Conservation (phyloP, 2,888 invertebrate species). For the Oxycera nigricornis region DNA sequence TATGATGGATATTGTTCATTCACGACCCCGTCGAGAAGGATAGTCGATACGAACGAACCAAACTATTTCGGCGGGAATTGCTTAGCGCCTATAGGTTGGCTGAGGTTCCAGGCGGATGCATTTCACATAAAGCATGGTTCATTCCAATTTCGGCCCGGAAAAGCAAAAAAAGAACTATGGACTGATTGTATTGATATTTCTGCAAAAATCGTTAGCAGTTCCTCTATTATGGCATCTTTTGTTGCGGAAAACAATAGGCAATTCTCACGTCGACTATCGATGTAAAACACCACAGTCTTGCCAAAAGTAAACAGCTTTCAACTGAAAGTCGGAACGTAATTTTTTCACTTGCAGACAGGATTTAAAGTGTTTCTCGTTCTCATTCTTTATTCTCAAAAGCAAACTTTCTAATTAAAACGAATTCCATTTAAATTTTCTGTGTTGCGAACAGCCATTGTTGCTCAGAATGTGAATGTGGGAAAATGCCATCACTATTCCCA, state of each 20-base stretch:
- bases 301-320: too few species aligned
- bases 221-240: neutral
- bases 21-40: neutral
- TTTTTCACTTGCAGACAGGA: too few species aligned
- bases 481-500: too few species aligned
- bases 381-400: too few species aligned
- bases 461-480: too few species aligned
- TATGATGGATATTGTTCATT: slow-evolving; percentile 11
- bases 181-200: neutral
- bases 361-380: too few species aligned
- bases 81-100: neutral
- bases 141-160: neutral
- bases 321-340: too few species aligned
- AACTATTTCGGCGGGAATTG: neutral
- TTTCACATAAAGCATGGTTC: neutral
- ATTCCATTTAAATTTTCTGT: too few species aligned
- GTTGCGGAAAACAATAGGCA: neutral
- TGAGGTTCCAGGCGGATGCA: neutral
- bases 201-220: neutral
- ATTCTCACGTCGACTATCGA: too few species aligned
- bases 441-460: too few species aligned
- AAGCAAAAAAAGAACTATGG: neutral
- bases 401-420: too few species aligned
- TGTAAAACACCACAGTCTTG: too few species aligned
- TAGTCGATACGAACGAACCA: neutral